Conservation (phyloP, 2,797 vertebrate species). For the Xiphophorus birchmanni region DNA sequence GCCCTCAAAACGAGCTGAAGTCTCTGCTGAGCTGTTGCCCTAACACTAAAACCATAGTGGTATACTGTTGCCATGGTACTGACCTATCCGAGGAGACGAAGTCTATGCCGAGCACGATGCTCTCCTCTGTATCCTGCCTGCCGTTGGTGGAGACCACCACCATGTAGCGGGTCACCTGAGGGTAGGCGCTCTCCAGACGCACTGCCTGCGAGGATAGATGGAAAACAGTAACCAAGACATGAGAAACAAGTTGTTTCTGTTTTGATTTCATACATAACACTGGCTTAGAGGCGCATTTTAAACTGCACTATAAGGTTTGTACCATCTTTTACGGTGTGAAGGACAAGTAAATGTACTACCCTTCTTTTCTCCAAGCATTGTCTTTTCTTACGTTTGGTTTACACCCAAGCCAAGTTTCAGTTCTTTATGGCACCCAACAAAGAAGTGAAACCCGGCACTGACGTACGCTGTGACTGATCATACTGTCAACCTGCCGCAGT, state of each 20-base stretch:
- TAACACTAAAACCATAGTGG: not conserved
- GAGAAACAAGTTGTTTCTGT: not conserved
- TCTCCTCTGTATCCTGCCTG: constrained; percentile 96
- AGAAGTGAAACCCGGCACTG: constrained; percentile 26
- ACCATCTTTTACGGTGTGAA: not conserved
- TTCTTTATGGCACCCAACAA: constrained; percentile 32
- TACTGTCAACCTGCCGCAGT: not conserved
- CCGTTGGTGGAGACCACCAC: constrained; percentile 97
- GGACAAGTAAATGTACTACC: not conserved
- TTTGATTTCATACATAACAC: not conserved
- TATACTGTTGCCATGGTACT: constrained; percentile 22
- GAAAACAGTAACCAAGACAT: not conserved
- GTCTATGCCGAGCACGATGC: constrained; percentile 96
- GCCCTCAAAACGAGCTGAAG: not conserved
- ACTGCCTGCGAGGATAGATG: constrained; percentile 84
- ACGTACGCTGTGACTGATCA: not conserved
- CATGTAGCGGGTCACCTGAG: constrained; percentile 96
- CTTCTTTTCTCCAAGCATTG: not conserved
- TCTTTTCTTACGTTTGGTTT: not conserved
- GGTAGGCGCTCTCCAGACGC: constrained; percentile 91
- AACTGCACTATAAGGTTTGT: not conserved
- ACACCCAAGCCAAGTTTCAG: constrained; percentile 32
- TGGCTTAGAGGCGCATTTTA: not conserved
- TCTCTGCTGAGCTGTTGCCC: not conserved
- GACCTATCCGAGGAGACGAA: constrained; percentile 93